phyloP scores from a whole-genome alignment of 1,140 invertebrate genomes.

The Notospermus geniculatus region DNA sequence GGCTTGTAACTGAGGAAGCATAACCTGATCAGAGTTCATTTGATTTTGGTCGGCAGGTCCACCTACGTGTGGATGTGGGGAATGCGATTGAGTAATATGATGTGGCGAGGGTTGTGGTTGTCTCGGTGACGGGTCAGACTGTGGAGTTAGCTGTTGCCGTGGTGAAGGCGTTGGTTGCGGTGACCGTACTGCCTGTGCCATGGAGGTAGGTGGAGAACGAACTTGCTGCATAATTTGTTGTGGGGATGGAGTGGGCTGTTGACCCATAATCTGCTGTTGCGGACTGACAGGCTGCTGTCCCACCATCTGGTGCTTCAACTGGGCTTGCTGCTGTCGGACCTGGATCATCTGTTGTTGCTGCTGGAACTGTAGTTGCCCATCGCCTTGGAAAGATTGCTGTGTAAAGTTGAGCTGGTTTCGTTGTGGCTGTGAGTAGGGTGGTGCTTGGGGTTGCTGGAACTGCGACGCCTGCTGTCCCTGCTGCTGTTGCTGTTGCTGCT shows the following conservation, averaged over 20 bases:
- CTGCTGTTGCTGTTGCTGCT: conserved; percentile 34
- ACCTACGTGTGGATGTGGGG: conserved; percentile 41
- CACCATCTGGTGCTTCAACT: conserved; percentile 45
- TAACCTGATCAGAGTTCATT: conserved; percentile 45
- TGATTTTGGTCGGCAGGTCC: conserved; percentile 34
- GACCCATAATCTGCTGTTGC: conserved; percentile 42
- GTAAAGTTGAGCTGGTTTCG: neutral
- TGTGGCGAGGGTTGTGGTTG: conserved; percentile 50
- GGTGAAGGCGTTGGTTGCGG: conserved; percentile 78
- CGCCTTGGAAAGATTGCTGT: conserved; percentile 33
- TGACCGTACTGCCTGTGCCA: conserved; percentile 64
- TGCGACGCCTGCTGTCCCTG: conserved; percentile 12
- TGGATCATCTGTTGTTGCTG: conserved; percentile 44
- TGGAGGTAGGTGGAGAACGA: conserved; percentile 65
- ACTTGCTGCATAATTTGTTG: conserved; percentile 75
- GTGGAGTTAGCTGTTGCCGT: conserved; percentile 60
- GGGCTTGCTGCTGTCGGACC: conserved; percentile 50
- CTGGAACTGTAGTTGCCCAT: conserved; percentile 32
- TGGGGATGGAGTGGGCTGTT: conserved; percentile 57
- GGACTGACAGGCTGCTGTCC: conserved; percentile 43
- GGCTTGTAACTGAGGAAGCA: conserved; percentile 43
- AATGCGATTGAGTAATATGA: conserved; percentile 43
- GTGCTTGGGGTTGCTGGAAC: conserved; percentile 33
- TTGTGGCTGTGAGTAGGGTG: conserved; percentile 22
- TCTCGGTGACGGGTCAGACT: conserved; percentile 43